Evolutionary conservation across 2,888 invertebrate species (phyloP), one percentile per base, ranked within the genome.

Genomic region (Malacosoma neustria): DNA sequence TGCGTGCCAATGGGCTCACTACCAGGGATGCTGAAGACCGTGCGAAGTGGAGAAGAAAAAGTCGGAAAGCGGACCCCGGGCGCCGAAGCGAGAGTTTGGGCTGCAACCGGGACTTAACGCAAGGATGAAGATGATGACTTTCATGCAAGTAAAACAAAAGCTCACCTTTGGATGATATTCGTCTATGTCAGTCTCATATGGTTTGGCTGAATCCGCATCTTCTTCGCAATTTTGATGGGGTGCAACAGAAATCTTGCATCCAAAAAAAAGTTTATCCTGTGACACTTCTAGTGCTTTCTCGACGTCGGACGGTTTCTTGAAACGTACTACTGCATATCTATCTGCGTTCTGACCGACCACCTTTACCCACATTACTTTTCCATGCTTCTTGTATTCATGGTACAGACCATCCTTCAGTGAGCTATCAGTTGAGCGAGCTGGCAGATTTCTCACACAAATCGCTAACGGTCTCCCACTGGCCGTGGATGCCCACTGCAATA

Each of bases 311-410:
- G 96, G 93, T 87, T 97, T 98, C 81, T 97, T 97, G 84, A 98
- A 98, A 70, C 96, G 96, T 42, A 87, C 86, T 59, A 98, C 91
- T 49, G 97, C 98, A 81, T 96, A 96, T 61, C 98, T 89, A 61
- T 96, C 96, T 36, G 93, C 92, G 52, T 93, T 96, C 61, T 95
- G 93, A 13, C 97, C 98, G 46, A 95, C 94, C 45, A 98, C 94
- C 74, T 94, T 94, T 41, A 98, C 97, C 90, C 96, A 95, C 57
- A 95, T 95, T 59, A 98, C 97, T 87, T 98, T 98, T 47, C 98
- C 98, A 84, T 97, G 96, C 73, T 98, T 98, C 88, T 98, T 98
- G 89, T 98, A 98, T 86, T 98, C 98, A 87, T 98, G 98, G 87
- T 96, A 98, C 54, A 98, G 91, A 52, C 98, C 98, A 87, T 98